phyloP scores from a whole-genome alignment of 2,888 invertebrate genomes.

The Eupsilia transversa region DNA sequence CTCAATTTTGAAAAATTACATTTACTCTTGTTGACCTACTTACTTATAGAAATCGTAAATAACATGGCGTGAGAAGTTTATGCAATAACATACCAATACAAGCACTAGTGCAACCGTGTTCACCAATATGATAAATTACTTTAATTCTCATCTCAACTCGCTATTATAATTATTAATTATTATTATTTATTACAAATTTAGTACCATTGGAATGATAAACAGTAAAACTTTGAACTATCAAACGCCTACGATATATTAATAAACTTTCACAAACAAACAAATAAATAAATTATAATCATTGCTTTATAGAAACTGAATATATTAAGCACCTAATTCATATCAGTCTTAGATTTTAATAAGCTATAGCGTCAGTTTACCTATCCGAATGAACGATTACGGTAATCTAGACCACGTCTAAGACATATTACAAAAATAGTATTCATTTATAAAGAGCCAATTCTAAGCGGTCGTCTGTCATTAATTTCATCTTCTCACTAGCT shows the following conservation, averaged over 20 bases:
- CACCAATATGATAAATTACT: constrained; percentile 19
- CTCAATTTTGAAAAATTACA: constrained; percentile 13
- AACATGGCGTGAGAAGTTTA: constrained; percentile 14
- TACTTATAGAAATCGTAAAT: constrained; percentile 19
- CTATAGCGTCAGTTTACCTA: constrained; percentile 56
- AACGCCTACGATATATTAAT: constrained; percentile 36
- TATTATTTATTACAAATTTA: constrained; percentile 46
- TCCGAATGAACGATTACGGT: constrained; percentile 41
- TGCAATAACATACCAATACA: constrained; percentile 15
- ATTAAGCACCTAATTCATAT: constrained; percentile 79
- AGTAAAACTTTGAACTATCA: constrained; percentile 39
- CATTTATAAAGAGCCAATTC: constrained; percentile 37
- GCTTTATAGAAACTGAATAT: constrained; percentile 58
- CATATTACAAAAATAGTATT: constrained; percentile 45
- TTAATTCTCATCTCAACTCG: constrained; percentile 13
- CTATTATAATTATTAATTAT: constrained; percentile 3
- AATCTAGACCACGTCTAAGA: constrained; percentile 55
- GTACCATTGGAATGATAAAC: constrained; percentile 56
- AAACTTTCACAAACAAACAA: constrained; percentile 51
- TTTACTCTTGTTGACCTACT: constrained; percentile 15
- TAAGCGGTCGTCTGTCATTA: constrained; percentile 26
- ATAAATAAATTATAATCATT: constrained; percentile 49
- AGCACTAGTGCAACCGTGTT: constrained; percentile 22
- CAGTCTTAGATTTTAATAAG: constrained; percentile 79
- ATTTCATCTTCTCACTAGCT: constrained; percentile 20